Conservation (phyloP, 2,797 vertebrate species). For the Brotula barbata region DNA sequence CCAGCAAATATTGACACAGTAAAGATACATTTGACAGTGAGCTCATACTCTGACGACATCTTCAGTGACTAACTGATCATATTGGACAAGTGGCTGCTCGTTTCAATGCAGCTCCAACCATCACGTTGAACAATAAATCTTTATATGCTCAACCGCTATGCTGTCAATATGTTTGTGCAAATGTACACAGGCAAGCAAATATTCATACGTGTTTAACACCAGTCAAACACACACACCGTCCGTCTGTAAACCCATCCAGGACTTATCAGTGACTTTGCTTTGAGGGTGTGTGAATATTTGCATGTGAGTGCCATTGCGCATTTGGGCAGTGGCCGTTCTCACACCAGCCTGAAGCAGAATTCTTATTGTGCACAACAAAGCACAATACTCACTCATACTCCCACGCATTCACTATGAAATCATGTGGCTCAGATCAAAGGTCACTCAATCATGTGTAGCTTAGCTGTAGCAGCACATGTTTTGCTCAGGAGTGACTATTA, state of each 20-base stretch:
- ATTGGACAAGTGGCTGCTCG: conserved; percentile 11
- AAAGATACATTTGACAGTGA: conserved; percentile 59
- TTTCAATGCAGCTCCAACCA: not conserved
- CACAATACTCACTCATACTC: no score
- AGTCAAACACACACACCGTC: not conserved
- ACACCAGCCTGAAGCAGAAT: conserved; percentile 9
- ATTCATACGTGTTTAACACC: not conserved
- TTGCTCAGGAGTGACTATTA: not conserved
- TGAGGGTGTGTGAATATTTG: conserved; percentile 69
- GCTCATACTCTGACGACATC: conserved; percentile 26
- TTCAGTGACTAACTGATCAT: conserved; percentile 8
- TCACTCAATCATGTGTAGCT: no score
- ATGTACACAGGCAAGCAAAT: not conserved
- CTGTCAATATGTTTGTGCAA: conserved; percentile 7
- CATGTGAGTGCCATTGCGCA: conserved; percentile 43
- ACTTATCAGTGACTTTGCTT: conserved; percentile 44
- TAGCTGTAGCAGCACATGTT: not conserved
- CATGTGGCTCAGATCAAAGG: no score
- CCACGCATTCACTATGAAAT: no score
- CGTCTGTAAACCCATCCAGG: conserved; percentile 5
- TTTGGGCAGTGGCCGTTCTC: conserved; percentile 23
- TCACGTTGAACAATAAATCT: conserved; percentile 18
- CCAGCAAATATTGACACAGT: conserved; percentile 63
- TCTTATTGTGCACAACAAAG: not conserved
- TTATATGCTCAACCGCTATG: not conserved